A percentile compares a stretch with the other conserved stretches of the same genome.
phyloP scores from a whole-genome alignment of 2,797 vertebrate species.

The Myotis findleyi region DNA sequence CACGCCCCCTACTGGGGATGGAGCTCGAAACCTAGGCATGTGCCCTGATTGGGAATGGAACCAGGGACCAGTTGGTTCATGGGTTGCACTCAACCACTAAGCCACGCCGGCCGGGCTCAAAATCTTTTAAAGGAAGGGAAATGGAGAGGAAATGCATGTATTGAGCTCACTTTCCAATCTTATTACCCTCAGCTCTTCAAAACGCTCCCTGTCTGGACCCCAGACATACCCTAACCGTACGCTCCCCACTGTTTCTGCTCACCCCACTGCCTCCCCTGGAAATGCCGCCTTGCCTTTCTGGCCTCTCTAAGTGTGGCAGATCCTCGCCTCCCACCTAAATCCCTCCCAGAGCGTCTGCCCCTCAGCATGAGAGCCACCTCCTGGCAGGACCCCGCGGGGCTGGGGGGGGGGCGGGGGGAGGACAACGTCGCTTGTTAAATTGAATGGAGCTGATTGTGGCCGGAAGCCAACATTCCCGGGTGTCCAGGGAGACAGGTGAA shows the following conservation, averaged over 20 bases:
- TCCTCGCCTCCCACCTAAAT: neutral
- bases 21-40: no score
- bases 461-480: neutral
- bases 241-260: neutral
- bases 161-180: neutral
- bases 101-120: neutral
- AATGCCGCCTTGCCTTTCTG: neutral
- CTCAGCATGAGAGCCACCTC: neutral
- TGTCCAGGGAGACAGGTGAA: neutral
- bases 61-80: no score
- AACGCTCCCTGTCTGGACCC: neutral
- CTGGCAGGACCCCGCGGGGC: accelerated
- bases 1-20: no score
- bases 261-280: neutral
- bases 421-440: no score
- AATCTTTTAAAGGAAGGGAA: neutral
- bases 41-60: no score
- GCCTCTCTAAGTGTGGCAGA: neutral
- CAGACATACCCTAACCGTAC: accelerated
- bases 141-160: neutral
- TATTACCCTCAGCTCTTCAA: neutral
- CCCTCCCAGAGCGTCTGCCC: neutral
- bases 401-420: no score
- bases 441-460: neutral
- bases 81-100: no score